Percentiles rank a stretch among this genome's conserved stretches.
Evolutionary conservation across 2,888 invertebrate species (phyloP).

Genomic region (Incurvaria masculella): DNA sequence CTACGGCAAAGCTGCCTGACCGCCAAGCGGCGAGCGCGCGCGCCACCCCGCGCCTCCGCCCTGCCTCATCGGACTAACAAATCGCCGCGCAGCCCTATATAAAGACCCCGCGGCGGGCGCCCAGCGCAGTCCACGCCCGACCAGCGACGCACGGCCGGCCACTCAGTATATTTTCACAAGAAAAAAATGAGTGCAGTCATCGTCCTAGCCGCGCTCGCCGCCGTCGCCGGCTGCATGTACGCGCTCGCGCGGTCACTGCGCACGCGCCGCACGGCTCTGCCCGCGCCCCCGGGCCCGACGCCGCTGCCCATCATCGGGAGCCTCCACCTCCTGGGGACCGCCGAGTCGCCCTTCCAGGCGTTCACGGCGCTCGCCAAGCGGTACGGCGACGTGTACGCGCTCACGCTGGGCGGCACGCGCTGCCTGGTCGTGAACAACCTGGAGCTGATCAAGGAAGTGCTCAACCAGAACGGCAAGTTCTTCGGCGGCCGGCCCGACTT

Average conservation of each 20-base stretch:
- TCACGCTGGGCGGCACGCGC: slow-evolving; percentile 64
- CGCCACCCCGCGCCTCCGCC: background rate
- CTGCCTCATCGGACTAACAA: too few species aligned
- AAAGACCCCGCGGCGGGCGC: background rate
- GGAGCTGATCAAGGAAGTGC: slow-evolving; percentile 67
- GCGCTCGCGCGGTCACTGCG: slow-evolving; percentile 19
- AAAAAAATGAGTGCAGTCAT: slow-evolving; percentile 44
- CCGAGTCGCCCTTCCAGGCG: slow-evolving; percentile 67
- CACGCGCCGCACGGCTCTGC: slow-evolving; percentile 26
- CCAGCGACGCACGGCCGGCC: slow-evolving; percentile 18
- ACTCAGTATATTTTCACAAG: slow-evolving; percentile 35
- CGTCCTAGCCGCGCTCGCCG: slow-evolving; percentile 25
- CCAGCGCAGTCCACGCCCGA: slow-evolving; percentile 22
- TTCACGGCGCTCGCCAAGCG: slow-evolving; percentile 65
- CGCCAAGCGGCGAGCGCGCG: background rate
- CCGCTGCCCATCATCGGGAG: slow-evolving; percentile 68
- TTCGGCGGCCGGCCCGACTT: slow-evolving; percentile 85
- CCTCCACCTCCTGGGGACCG: slow-evolving; percentile 62
- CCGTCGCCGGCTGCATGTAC: slow-evolving; percentile 32
- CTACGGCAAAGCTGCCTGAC: background rate
- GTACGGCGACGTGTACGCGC: slow-evolving; percentile 71
- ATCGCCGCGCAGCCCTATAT: too few species aligned
- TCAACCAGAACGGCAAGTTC: slow-evolving; percentile 75
- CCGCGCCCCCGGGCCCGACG: slow-evolving; percentile 62
- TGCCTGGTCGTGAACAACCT: slow-evolving; percentile 76